phyloP scores from a whole-genome alignment of 2,888 invertebrate genomes.

The Syrista parreyssii region DNA sequence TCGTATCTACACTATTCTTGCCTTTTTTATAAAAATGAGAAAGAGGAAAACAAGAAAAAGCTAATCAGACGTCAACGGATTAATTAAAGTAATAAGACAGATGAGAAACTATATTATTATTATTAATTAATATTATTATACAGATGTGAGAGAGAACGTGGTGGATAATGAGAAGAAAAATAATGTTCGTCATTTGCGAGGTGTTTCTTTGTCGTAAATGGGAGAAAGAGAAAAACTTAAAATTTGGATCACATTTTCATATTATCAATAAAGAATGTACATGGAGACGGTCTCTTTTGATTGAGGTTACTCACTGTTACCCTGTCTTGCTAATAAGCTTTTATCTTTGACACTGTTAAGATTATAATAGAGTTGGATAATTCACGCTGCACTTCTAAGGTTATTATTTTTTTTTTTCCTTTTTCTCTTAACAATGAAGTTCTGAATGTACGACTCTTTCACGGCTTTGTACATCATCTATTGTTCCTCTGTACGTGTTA shows the following conservation, averaged over 20 bases:
- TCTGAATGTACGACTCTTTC: neutral
- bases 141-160: neutral
- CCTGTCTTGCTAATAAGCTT: neutral
- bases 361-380: neutral
- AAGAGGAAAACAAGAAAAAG: slow-evolving; percentile 5
- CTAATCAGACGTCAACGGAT: slow-evolving; percentile 4
- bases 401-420: neutral
- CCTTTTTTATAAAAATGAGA: slow-evolving; percentile 15
- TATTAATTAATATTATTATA: slow-evolving; percentile 10
- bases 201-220: slow-evolving; percentile 18
- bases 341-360: neutral
- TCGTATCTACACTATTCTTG: slow-evolving; percentile 14
- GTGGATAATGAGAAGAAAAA: slow-evolving; percentile 14
- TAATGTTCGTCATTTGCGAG: slow-evolving; percentile 20
- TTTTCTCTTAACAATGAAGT: neutral
- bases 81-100: slow-evolving; percentile 15
- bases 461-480: neutral
- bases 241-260: slow-evolving; percentile 37
- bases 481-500: neutral
- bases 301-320: neutral
- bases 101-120: slow-evolving; percentile 22
- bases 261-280: slow-evolving; percentile 39
- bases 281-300: slow-evolving; percentile 16
- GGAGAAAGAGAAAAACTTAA: slow-evolving; percentile 19
- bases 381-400: neutral